Evolutionary conservation across 2,888 invertebrate species (phyloP).

Genomic region (Ischnus inquisitorius): DNA sequence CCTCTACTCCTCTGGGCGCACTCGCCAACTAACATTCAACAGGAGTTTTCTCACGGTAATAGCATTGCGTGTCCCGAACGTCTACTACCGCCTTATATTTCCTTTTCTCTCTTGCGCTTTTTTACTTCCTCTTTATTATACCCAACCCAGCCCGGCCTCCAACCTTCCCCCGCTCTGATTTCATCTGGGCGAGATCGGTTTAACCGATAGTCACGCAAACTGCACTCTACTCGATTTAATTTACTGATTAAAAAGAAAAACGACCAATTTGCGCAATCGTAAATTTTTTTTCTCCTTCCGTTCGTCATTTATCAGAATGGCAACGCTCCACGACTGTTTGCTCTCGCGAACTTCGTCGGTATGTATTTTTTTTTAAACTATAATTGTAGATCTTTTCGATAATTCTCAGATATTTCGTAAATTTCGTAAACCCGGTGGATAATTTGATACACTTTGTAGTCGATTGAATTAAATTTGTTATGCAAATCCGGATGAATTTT

Average conservation of each 20-base stretch:
- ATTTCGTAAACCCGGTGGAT: no score
- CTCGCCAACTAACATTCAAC: slow-evolving; percentile 57
- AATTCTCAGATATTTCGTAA: no score
- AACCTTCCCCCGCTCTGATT: neutral
- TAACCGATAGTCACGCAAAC: slow-evolving; percentile 29
- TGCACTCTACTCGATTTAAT: slow-evolving; percentile 14
- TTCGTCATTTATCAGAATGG: neutral
- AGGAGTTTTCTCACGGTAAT: slow-evolving; percentile 64
- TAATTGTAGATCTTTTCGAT: no score
- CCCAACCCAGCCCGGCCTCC: neutral
- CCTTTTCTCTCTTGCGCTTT: neutral
- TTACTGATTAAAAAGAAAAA: neutral
- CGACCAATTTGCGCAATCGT: neutral
- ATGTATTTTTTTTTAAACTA: no score
- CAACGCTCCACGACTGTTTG: no score
- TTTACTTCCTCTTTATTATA: slow-evolving; percentile 32
- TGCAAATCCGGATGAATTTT: no score
- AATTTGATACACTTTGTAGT: no score
- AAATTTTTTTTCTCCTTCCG: neutral
- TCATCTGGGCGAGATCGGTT: slow-evolving; percentile 22
- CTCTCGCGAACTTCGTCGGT: no score
- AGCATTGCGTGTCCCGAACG: slow-evolving; percentile 51
- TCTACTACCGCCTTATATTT: neutral
- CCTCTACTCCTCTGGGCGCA: slow-evolving; percentile 36
- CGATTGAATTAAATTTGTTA: no score